Conservation (phyloP, 2,797 vertebrate genomes). For the Rousettus madagascariensis region DNA sequence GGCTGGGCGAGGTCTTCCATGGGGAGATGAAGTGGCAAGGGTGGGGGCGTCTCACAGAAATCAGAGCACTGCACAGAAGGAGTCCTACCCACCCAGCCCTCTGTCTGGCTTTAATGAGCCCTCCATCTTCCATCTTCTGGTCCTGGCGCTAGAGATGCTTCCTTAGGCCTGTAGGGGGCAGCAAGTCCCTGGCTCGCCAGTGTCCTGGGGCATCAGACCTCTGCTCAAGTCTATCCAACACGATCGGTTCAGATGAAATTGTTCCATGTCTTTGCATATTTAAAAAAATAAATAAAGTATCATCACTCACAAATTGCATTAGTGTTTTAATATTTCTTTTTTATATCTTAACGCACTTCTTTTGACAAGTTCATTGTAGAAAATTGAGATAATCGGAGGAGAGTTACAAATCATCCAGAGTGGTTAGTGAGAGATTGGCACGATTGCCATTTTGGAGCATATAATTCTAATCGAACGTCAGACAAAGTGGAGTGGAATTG, state of each 20-base stretch:
- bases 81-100: neutral
- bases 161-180: neutral
- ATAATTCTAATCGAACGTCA: neutral
- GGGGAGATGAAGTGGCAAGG: neutral
- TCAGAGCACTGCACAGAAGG: neutral
- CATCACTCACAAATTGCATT: neutral
- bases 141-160: neutral
- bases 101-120: no score
- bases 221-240: neutral
- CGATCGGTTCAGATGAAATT: neutral
- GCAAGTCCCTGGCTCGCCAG: neutral
- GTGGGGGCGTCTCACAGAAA: neutral
- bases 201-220: accelerated
- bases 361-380: neutral
- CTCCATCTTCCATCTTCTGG: neutral
- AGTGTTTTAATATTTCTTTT: neutral
- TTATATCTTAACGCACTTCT: neutral
- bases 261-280: neutral
- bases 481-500: neutral
- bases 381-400: neutral
- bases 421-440: neutral
- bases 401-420: neutral
- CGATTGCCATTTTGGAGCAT: neutral
- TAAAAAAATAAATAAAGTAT: neutral
- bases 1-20: neutral